These are phyloP conservation scores for Chitala chitala DNA, from an alignment of 2,113 vertebrate species.

Conservation along the genomic window DNA sequence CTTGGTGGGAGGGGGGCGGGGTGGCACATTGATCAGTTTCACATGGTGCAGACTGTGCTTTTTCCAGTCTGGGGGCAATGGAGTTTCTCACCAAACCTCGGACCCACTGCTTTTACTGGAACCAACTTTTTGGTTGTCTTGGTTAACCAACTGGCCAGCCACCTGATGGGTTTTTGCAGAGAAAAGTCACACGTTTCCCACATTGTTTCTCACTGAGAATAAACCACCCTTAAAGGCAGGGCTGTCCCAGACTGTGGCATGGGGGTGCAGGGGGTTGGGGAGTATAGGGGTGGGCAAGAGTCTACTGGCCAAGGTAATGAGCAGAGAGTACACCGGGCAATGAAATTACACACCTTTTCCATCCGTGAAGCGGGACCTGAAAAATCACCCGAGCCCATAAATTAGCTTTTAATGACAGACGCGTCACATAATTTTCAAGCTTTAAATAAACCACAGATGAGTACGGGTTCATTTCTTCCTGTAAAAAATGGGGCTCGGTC, in stretches of 20 bases:
- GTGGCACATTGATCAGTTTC: neutral
- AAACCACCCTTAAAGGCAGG: neutral
- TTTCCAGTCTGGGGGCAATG: neutral
- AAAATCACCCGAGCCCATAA: conserved; percentile 26
- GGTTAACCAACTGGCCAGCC: neutral
- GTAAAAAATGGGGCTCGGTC: conserved; percentile 20
- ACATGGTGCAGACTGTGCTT: neutral
- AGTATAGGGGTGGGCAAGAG: neutral
- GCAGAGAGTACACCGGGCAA: conserved; percentile 2
- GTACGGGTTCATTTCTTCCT: conserved; percentile 10
- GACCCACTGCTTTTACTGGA: neutral
- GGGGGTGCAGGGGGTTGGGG: neutral
- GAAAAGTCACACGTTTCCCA: neutral
- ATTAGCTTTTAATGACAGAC: conserved; percentile 18
- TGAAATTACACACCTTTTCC: conserved; percentile 28
- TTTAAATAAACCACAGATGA: conserved; percentile 21
- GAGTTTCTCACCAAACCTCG: neutral
- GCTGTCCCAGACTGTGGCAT: neutral
- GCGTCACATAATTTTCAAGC: conserved; percentile 16
- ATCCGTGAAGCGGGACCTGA: conserved; percentile 24
- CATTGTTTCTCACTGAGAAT: neutral
- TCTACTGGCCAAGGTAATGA: neutral
- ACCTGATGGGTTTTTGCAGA: no score
- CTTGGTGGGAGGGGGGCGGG: neutral
- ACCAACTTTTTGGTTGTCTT: neutral